phyloP scores from a whole-genome alignment of 2,113 vertebrate genomes.

The Osmerus mordax region DNA sequence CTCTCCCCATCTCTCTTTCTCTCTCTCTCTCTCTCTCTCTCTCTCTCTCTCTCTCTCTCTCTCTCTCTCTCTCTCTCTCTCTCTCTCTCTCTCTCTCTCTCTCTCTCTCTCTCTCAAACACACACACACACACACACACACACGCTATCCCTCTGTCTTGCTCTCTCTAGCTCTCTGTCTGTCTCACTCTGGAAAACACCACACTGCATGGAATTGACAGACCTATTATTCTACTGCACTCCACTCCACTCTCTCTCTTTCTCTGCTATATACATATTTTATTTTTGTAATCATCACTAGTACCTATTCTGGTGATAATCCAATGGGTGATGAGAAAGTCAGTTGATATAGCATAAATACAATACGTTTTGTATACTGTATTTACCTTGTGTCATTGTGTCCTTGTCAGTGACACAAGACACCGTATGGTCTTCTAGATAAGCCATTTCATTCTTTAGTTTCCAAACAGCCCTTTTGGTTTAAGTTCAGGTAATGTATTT shows the following conservation, averaged over 20 bases:
- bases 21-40: too few relatives aligned
- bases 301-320: background rate
- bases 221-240: background rate
- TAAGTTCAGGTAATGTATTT: background rate
- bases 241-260: background rate
- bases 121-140: too few relatives aligned
- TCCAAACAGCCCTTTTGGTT: background rate
- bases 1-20: background rate
- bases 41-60: background rate
- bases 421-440: too few relatives aligned
- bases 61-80: background rate
- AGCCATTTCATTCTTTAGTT: background rate
- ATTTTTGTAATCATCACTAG: background rate
- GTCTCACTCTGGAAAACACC: background rate
- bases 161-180: too few relatives aligned
- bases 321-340: background rate
- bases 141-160: too few relatives aligned
- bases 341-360: background rate
- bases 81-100: background rate
- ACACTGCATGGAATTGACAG: background rate
- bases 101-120: background rate
- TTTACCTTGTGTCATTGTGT: background rate
- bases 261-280: background rate
- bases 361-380: background rate
- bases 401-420: background rate